phyloP scores from a whole-genome alignment of 1,140 invertebrate genomes.

The Pentalonia nigronervosa region DNA sequence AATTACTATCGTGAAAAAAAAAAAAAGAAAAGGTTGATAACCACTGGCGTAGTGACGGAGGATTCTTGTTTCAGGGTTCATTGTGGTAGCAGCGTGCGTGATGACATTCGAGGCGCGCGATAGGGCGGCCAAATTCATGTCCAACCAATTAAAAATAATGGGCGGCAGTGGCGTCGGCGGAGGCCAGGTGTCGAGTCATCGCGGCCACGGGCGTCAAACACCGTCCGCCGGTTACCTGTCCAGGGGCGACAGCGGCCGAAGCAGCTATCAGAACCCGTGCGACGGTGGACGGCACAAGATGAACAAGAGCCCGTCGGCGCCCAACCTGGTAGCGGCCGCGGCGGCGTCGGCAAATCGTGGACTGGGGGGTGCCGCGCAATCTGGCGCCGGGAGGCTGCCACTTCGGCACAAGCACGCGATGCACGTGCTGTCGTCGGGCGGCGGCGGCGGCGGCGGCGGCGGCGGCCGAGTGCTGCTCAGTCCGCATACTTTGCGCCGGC shows the following conservation, averaged over 20 bases:
- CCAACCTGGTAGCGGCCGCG: conserved; percentile 63
- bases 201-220: conserved; percentile 57
- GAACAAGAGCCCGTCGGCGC: conserved; percentile 69
- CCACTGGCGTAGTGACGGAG: neutral
- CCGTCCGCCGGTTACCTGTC: conserved; percentile 50
- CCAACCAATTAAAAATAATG: conserved; percentile 74
- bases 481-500: conserved; percentile 67
- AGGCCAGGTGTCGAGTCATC: conserved; percentile 27
- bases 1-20: too few relatives aligned
- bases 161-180: conserved; percentile 62
- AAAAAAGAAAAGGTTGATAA: too few relatives aligned
- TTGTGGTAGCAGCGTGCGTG: conserved; percentile 91
- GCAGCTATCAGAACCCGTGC: conserved; percentile 50
- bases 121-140: conserved; percentile 85
- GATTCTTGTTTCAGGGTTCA: conserved; percentile 74
- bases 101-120: conserved; percentile 92
- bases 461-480: conserved; percentile 68
- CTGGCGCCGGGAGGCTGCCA: conserved; percentile 4
- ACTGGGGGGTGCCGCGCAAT: neutral
- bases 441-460: conserved; percentile 62
- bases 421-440: conserved; percentile 54
- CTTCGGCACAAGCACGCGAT: conserved; percentile 58
- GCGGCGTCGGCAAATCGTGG: conserved; percentile 58
- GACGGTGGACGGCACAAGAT: conserved; percentile 56
- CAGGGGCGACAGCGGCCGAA: conserved; percentile 63